Base-by-base conservation (phyloP, 2,113 vertebrate genomes). In the Garra rufa region DNA sequence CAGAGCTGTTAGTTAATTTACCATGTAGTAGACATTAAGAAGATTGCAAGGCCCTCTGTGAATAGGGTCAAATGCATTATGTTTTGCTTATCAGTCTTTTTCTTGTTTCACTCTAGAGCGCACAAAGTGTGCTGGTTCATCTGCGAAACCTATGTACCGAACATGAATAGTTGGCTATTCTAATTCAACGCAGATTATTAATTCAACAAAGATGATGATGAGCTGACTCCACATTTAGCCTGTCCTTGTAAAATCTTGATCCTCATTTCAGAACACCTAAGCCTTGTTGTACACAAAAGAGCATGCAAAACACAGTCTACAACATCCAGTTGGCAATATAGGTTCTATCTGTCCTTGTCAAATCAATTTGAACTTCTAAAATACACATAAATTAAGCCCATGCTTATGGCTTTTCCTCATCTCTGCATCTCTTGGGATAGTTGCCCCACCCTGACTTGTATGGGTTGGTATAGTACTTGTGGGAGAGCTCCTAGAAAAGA, bases 381-480 rank as follows among this genome's bases (percentile, higher is more conserved):
- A 59, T 59, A 26, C 9, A 59, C 57, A 57, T 9, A n/a, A 9
- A n/a, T 6, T 9, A 2, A 57, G 52, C 21, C 9, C n/a, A n/a
- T 55, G 3, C 7, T n/a, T n/a, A n/a, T n/a, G n/a, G n/a, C 52
- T 57, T 57, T 57, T n/a, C 9, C 52, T 21, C 52, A 57, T 57
- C 6, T 6, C 1, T 11, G 14, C n/a, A n/a, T 70, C 67, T 70
- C 13, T 4, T n/a, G 67, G 34, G 26, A 90, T 82, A 52, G 77
- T 82, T 44, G 75, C 88, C 78, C 67, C 89, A 83, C 63, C 84
- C 55, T 63, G 83, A 63, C 55, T 7, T 38, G 83, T 81, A 67
- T 55, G 57, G 34, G 69, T 8, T 73, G 69, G 70, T 46, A n/a
- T n/a, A 46, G 70, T 13, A 24, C 21, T 46, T 46, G 43, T 44